These are phyloP conservation scores for Saccopteryx leptura DNA, from an alignment of 2,113 vertebrate genomes.

Conservation along the genomic window DNA sequence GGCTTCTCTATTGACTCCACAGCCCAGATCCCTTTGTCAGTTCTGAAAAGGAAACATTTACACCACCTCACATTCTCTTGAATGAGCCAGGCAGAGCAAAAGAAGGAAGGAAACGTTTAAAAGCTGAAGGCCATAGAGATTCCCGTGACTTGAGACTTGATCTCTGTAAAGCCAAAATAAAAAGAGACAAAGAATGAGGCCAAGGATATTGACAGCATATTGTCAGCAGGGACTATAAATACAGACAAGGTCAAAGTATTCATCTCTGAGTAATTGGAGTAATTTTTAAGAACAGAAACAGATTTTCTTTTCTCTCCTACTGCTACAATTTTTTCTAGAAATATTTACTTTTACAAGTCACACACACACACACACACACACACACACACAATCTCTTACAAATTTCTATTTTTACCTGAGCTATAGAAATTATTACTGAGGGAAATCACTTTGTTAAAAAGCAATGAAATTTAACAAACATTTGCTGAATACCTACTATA, in stretches of 20 bases:
- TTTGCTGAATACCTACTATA: slow-evolving; percentile 30
- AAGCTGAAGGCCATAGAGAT: neutral
- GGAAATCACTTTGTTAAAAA: slow-evolving; percentile 50
- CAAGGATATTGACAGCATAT: neutral
- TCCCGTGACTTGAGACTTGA: slow-evolving; percentile 52
- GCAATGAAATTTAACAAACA: slow-evolving; percentile 49
- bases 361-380: neutral
- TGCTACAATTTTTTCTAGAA: slow-evolving; percentile 53
- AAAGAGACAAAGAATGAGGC: slow-evolving; percentile 16
- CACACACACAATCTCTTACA: neutral
- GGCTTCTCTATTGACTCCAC: neutral
- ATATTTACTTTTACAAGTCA: slow-evolving; percentile 49
- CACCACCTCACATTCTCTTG: neutral
- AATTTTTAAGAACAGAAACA: slow-evolving; percentile 12
- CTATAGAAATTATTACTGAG: slow-evolving; percentile 57
- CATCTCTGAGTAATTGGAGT: neutral
- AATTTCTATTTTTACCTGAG: slow-evolving; percentile 53
- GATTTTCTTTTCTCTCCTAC: slow-evolving; percentile 42
- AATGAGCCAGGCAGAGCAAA: slow-evolving; percentile 39
- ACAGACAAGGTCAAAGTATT: slow-evolving; percentile 5
- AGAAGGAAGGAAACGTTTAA: slow-evolving; percentile 14
- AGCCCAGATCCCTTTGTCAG: neutral
- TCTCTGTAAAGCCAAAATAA: slow-evolving; percentile 63
- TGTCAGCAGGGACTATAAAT: neutral
- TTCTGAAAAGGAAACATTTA: slow-evolving; percentile 50